Percentiles rank a stretch among this genome's conserved stretches.
These are phyloP conservation scores for Alouatta palliata DNA, from an alignment of 2,113 vertebrate species.

Conservation along the genomic window DNA sequence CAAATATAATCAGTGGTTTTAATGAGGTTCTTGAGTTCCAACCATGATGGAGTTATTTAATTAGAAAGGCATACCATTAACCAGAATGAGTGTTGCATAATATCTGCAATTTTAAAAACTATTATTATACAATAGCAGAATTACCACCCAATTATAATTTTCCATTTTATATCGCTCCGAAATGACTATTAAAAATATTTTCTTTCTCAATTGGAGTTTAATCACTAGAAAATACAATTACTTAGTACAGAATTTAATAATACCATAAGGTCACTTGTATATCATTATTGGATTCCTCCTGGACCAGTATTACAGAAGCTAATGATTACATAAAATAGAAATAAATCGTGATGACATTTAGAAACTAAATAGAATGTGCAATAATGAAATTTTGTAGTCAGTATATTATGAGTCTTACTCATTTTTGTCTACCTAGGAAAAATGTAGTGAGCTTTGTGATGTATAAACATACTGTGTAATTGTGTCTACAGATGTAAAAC, in stretches of 20 bases:
- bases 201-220: constrained; percentile 26
- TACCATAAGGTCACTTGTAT: neutral
- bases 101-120: constrained; percentile 41
- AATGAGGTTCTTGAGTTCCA: neutral
- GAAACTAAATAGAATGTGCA: constrained; percentile 19
- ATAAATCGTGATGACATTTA: neutral
- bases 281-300: neutral
- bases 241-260: constrained; percentile 11
- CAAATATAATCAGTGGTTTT: neutral
- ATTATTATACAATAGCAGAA: constrained; percentile 7
- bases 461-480: neutral
- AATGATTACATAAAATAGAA: constrained; percentile 12
- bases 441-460: neutral
- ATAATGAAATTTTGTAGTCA: neutral
- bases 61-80: neutral
- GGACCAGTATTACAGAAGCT: neutral
- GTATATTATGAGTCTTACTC: neutral
- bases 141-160: constrained; percentile 24
- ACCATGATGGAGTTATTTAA: neutral
- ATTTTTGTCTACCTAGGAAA: constrained; percentile 28
- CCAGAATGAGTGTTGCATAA: neutral
- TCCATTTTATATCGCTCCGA: constrained; percentile 54
- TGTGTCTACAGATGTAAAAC: neutral
- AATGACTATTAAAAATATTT: constrained; percentile 55
- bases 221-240: constrained; percentile 31